Base-by-base conservation (phyloP, 2,113 vertebrate species). In the Megaptera novaeangliae region DNA sequence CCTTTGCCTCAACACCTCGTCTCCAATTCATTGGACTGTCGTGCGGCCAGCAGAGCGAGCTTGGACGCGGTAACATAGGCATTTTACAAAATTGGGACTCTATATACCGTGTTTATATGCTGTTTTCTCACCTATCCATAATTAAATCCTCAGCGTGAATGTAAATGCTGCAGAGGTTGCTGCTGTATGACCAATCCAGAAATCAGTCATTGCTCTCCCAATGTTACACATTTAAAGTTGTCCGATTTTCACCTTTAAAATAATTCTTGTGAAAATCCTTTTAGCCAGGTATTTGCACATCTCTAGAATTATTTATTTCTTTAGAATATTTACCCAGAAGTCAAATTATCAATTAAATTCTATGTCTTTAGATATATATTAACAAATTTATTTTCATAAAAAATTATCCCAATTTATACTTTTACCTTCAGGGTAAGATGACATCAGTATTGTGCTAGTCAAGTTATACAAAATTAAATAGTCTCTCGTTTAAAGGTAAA, bases 101-200 rank as follows among this genome's bases (percentile, higher is more conserved):
- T 11, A 3, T 36, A 4, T 17, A 10, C 44, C 41, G 57, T 36
- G 17, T n/a, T 66, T 36, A 1, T 25, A 25, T 77, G n/a, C 17
- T 81, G 69, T 29, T 74, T 49, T 23, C 27, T 18, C 49, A 2
- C 10, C 3, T 13, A 4, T 8, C 49, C 20, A 1, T 5, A 74
- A 8, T 13, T 2, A 29, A 8, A 11, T 20, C 18, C 31, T 78
- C 46, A 17, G 1, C 31, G 5, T 2, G 17, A 57, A 81, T 34
- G 5, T 80, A 11, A 80, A n/a, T 63, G 57, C 13, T 7, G 4
- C 31, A 0, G 2, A 12, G 29, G 36, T 5, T 31, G 25, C 8
- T 10, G 6, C 27, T 0, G 2, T 0, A 0, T 17, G 44, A n/a
- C 18, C 1, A 18, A 34, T 12, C 36, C 27, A 5, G 18, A 17